Evolutionary conservation across 2,797 vertebrate species (phyloP).

Genomic region (Uromys caudimaculatus): DNA sequence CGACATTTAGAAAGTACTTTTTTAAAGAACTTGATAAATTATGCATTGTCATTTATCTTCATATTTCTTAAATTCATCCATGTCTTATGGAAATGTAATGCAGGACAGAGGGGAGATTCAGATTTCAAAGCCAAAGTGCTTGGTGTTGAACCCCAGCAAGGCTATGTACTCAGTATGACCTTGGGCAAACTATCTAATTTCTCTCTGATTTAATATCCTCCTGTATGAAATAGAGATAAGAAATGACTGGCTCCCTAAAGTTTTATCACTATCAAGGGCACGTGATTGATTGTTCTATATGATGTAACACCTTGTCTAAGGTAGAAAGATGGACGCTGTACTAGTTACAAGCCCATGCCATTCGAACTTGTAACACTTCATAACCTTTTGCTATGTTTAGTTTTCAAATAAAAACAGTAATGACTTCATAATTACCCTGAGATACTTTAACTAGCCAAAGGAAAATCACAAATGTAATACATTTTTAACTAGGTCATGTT

Average conservation of each 20-base stretch:
- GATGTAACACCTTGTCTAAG: neutral
- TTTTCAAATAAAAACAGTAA: neutral
- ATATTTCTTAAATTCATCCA: neutral
- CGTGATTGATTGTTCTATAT: neutral
- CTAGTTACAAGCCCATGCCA: neutral
- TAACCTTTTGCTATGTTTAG: neutral
- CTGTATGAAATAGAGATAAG: slow-evolving; percentile 2
- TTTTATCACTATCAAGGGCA: neutral
- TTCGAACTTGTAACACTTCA: neutral
- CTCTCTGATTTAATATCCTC: neutral
- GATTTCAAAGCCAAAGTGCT: neutral
- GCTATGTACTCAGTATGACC: neutral
- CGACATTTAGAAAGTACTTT: neutral
- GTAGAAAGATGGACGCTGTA: neutral
- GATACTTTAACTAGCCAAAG: neutral
- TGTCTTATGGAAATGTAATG: neutral
- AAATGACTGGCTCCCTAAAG: neutral
- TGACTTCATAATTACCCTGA: neutral
- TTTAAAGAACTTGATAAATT: neutral
- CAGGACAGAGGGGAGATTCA: neutral
- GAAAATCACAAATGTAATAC: neutral
- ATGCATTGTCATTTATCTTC: neutral
- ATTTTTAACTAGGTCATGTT: neutral
- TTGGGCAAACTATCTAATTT: neutral
- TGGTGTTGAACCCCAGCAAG: neutral